Percentiles rank a stretch among this genome's conserved stretches.
phyloP scores from a whole-genome alignment of 2,113 vertebrate genomes.

The Oceanodroma tethys region DNA sequence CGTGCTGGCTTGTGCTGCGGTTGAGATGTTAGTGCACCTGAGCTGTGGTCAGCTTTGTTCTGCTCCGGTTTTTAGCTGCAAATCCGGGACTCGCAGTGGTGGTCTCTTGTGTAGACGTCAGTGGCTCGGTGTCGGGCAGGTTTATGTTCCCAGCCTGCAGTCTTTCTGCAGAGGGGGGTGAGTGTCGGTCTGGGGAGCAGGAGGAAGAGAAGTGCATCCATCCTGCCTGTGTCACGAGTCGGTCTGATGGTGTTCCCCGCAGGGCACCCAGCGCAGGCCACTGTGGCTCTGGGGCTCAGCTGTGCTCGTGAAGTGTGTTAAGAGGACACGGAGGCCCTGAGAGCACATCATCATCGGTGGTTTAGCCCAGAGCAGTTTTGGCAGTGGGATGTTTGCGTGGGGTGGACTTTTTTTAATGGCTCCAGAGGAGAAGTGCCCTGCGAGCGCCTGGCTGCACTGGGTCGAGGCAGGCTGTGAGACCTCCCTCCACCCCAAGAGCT shows the following conservation, averaged over 20 bases:
- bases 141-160: neutral
- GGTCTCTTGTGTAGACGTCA: neutral
- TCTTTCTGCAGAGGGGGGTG: neutral
- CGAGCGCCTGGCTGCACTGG: fast-evolving
- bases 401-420: neutral
- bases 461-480: fast-evolving
- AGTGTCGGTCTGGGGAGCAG: neutral
- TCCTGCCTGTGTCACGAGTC: neutral
- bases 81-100: fast-evolving
- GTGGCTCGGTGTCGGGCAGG: fast-evolving
- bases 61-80: neutral
- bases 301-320: neutral
- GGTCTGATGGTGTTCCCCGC: neutral
- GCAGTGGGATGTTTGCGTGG: neutral
- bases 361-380: neutral
- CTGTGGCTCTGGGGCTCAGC: neutral
- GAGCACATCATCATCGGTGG: fast-evolving
- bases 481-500: neutral
- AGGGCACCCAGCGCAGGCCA: neutral
- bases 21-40: neutral
- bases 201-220: neutral
- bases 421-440: neutral
- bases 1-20: neutral
- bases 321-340: neutral
- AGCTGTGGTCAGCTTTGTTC: neutral